Evolutionary conservation across 2,888 invertebrate genomes (phyloP).

Genomic region (Caenorhabditis becei): DNA sequence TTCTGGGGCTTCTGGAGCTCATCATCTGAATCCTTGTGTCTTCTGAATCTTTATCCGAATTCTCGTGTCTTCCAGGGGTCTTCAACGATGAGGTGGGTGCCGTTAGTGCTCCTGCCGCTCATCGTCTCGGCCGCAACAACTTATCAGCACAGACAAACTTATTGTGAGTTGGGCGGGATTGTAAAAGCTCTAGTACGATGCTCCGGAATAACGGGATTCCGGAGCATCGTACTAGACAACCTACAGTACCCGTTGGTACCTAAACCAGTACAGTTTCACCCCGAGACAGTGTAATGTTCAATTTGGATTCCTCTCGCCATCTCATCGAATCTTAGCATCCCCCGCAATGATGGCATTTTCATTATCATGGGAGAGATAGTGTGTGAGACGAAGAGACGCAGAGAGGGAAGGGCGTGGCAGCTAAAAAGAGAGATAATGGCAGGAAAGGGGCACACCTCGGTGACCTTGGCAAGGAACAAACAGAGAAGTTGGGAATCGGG

Average conservation of each 20-base stretch:
- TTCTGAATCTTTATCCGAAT: constrained; percentile 1
- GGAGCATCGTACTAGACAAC: background rate
- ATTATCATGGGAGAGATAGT: constrained; percentile 44
- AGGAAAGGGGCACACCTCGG: constrained; percentile 37
- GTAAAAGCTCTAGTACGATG: too few species aligned
- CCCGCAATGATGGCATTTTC: constrained; percentile 29
- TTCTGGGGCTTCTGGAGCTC: constrained; percentile 5
- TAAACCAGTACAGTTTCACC: background rate
- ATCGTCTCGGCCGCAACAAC: constrained; percentile 45
- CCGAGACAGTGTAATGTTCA: constrained; percentile 33
- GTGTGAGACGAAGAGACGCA: background rate
- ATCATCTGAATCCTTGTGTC: too few species aligned
- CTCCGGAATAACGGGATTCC: too few species aligned
- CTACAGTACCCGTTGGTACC: background rate
- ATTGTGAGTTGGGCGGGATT: constrained; percentile 48
- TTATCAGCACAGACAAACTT: constrained; percentile 55
- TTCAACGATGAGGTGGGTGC: constrained; percentile 56
- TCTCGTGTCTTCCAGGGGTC: constrained; percentile 2
- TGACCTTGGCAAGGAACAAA: constrained; percentile 40
- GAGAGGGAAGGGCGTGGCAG: constrained; percentile 24
- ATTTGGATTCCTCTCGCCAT: constrained; percentile 6
- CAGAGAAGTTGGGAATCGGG: constrained; percentile 12
- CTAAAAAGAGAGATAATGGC: background rate
- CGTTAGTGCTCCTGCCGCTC: constrained; percentile 54
- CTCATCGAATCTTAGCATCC: constrained; percentile 8